Evolutionary conservation across 2,888 invertebrate species (phyloP), one percentile per base, ranked within the genome.

Genomic region (Bimastos eiseni): DNA sequence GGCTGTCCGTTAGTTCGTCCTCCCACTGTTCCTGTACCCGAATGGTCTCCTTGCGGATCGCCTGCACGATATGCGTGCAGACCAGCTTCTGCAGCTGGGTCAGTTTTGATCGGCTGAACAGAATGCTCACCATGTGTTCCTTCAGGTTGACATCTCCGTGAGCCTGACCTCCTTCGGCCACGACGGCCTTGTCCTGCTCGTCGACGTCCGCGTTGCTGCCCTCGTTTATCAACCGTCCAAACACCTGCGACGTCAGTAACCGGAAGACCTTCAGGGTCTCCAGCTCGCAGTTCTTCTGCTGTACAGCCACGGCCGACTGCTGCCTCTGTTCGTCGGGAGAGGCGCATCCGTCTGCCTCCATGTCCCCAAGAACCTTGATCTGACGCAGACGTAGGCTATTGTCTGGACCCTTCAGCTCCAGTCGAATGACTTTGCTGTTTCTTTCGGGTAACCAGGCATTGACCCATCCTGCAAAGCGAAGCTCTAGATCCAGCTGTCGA

Each of bases 41-140:
- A 90, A 96, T 96, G 0, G 98, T 97, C 95, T 99, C 98, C 94
- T 97, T 97, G 21, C 97, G 96, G 91, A 99, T 98, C 1, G 98
- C 98, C 94, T 97, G 97, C 55, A 96, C 95, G 91, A 96, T 96
- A 93, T 96, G 95, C 0, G 97, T 96, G 95, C 98, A 98, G 30
- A 97, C 97, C 97, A 97, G 94, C 95, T 97, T 97, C 95, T 98
- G 98, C 90, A 98, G 96, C 93, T 98, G 97, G 0, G 98, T 98
- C 38, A 99, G 96, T 95, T 98, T 98, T 94, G 98, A 98, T 89
- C 98, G 96, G 91, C 98, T 98, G 95, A 98, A 99, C 89, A 99
- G 96, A 93, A 99, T 98, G 91, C 98, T 98, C 88, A 98, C 98
- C 96, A 99, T 98, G 94, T 98, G 98, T 94, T 98, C 98, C 88